Conservation (phyloP, 2,888 invertebrate genomes). For the Alloplasta piceator region DNA sequence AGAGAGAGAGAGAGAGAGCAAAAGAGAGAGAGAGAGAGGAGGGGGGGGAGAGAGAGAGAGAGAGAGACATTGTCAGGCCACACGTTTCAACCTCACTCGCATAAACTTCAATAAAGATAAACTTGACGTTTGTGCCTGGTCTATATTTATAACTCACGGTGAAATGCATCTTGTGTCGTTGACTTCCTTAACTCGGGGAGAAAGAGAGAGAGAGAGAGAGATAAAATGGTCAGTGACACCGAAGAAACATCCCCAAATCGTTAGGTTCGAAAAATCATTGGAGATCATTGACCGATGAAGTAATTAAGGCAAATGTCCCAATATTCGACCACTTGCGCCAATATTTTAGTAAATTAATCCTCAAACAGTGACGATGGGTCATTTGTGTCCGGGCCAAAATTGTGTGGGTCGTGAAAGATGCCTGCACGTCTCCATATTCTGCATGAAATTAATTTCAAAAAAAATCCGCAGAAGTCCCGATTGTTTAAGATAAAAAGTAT, state of each 20-base stretch:
- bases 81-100: conserved; percentile 65
- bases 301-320: no score
- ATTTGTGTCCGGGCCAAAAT: no score
- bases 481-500: no score
- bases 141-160: conserved; percentile 74
- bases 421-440: no score
- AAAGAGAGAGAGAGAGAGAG: conserved; percentile 32
- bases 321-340: no score
- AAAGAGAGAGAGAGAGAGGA: conserved; percentile 64
- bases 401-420: no score
- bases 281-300: no score
- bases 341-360: no score
- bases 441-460: no score
- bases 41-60: conserved; percentile 67
- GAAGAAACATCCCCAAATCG: conserved; percentile 12
- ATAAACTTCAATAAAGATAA: conserved; percentile 78
- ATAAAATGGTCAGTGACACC: conserved; percentile 7
- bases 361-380: no score
- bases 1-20: conserved; percentile 67
- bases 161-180: conserved; percentile 58
- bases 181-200: conserved; percentile 46
- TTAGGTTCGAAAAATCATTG: no score
- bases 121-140: conserved; percentile 72
- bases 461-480: no score
- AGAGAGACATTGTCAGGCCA: conserved; percentile 69